These are phyloP conservation scores for Perithous albicinctus DNA, from an alignment of 2,888 invertebrate genomes.

Conservation along the genomic window DNA sequence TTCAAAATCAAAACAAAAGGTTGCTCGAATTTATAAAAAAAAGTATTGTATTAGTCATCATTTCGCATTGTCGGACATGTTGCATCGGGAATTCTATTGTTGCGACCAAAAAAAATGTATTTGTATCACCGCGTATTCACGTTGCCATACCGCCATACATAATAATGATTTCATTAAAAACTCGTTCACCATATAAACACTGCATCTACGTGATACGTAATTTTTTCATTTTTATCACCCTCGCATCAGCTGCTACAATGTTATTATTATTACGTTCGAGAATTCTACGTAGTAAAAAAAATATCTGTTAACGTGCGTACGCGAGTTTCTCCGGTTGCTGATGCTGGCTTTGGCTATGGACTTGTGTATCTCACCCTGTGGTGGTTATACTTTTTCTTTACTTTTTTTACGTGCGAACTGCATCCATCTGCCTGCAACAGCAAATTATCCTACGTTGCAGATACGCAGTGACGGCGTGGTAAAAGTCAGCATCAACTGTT, in stretches of 20 bases:
- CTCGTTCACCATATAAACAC: background rate
- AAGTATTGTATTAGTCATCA: background rate
- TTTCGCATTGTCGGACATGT: background rate
- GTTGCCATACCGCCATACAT: background rate
- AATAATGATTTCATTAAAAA: background rate
- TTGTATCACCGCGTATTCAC: background rate
- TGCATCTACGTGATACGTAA: background rate
- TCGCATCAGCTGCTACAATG: background rate
- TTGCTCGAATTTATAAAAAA: background rate
- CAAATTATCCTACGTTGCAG: background rate
- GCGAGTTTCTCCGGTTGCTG: background rate
- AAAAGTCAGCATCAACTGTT: background rate
- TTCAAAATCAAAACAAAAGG: background rate
- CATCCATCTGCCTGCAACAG: background rate
- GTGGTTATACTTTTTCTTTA: background rate
- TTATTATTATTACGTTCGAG: background rate
- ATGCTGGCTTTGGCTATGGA: background rate
- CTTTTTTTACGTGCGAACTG: background rate
- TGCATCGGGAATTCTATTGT: background rate
- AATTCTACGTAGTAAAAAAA: background rate
- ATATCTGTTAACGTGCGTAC: background rate
- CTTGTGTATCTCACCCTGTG: background rate
- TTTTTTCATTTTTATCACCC: background rate
- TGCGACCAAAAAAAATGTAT: background rate
- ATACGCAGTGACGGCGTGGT: background rate